Base-by-base conservation (phyloP, 2,888 invertebrate species). In the Electrophaes corylata region DNA sequence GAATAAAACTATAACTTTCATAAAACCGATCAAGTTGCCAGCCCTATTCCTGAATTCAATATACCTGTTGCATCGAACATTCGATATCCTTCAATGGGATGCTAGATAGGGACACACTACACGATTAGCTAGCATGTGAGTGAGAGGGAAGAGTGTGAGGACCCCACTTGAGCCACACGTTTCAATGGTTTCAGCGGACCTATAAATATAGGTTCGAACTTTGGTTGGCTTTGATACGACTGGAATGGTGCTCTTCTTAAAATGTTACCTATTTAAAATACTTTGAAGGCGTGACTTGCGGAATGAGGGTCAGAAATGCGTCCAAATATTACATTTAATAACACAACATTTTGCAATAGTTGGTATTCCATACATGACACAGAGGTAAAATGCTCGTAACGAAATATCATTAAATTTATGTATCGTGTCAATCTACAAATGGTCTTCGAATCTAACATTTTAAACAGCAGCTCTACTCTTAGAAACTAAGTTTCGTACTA, bases 61-160 rank as follows among this genome's bases (percentile, higher is more conserved):
- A 87, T 77, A 89, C 91, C 84, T 91, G 91, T 91, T 91, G 91
- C 90, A 78, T 78, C 78, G 81, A 91, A 87, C 84, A 85, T 90
- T 91, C 91, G 91, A 91, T 91, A 88, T 84, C 87, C 86, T 90
- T 88, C 90, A 88, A 90, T 90, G 91, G 88, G 57, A 82, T 75
- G 79, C 59, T 55, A 58, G 75, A 86, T 37, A 57, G 71, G 71
- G 86, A 83, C 29, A 58, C 62, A 46, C 56, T 65, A 80, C 72
- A 37, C 35, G 11, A 33, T 18, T 33, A 18, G 35, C 47, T 35
- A 31, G 35, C 3, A 76, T 59, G 64, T 10, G 74, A 88, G 50
- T 50, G 73, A 60, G 86, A 84, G 23, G 57, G 71, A 50, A 65
- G 60, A 73, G 81, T 80, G 83, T 84, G 81, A 86, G 84, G 85